Evolutionary conservation across 2,888 invertebrate species (phyloP), one percentile per base, ranked within the genome.

Genomic region (Linhomoeus sp.): DNA sequence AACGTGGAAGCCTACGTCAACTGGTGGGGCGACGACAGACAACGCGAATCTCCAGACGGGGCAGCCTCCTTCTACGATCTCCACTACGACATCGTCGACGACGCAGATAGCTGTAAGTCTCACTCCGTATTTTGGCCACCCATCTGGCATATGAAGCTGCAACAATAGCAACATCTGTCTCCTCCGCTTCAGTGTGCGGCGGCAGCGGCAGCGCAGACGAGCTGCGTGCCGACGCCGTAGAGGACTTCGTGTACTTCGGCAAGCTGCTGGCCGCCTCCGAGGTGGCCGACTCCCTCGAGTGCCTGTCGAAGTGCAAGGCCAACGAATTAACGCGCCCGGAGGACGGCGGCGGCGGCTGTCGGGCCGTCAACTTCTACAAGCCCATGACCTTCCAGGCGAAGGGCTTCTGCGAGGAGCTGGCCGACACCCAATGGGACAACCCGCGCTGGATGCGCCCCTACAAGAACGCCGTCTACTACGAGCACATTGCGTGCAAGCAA

Each of bases 241-340:
- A 60, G 20, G 59, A 61, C 41, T 61, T 53, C 48, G 60, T 59
- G 46, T 62, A 59, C 44, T 61, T 62, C 45, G 62, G 62, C 25
- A 58, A 55, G 12, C 59, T 62, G 58, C 49, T 62, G 25, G 57
- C 56, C 23, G 56, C 62, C 37, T n/a, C 15, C 3, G 2, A 2
- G 7, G 55, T 56, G 50, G 52, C 55, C 9, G 58, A 58, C 14
- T 52, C 57, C 45, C 53, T 54, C 9, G 55, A 57, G 25, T 61
- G 61, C 45, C 51, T 60, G 9, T 53, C 54, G 40, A 50, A 53
- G 38, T 62, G 62, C 46, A 49, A 59, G 14, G 51, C 53, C 39
- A 56, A 59, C 47, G n/a, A n/a, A n/a, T n/a, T n/a, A n/a, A n/a
- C n/a, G n/a, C n/a, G n/a, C n/a, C n/a, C n/a, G n/a, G 50, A 53